Percentiles rank a stretch among this genome's conserved stretches.
These are phyloP conservation scores for Willowsia nigromaculata DNA, from an alignment of 2,888 invertebrate genomes.

Conservation along the genomic window DNA sequence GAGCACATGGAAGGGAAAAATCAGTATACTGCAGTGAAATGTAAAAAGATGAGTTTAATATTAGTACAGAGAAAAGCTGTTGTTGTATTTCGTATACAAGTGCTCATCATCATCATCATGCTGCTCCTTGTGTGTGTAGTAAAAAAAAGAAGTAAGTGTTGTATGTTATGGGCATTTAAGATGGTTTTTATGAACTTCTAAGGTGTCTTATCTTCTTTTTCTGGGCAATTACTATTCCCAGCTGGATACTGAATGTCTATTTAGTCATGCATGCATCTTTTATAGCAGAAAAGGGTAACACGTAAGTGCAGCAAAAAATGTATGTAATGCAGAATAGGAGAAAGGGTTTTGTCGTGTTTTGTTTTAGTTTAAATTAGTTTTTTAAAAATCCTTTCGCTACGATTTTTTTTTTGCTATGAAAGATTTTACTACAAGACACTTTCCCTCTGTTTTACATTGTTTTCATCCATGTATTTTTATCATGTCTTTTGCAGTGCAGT, in stretches of 20 bases:
- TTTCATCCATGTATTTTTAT: too few relatives aligned
- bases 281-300: neutral
- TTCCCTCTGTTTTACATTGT: too few relatives aligned
- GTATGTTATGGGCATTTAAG: slow-evolving; percentile 61
- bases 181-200: slow-evolving; percentile 75
- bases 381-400: neutral
- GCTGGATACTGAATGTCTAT: slow-evolving; percentile 67
- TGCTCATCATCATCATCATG: neutral
- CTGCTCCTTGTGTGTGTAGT: neutral
- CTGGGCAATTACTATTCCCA: slow-evolving; percentile 73
- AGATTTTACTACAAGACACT: too few relatives aligned
- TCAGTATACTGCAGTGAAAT: neutral
- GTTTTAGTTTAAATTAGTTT: neutral
- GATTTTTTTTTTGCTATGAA: neutral
- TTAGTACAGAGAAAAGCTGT: too few relatives aligned
- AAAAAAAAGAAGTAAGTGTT: slow-evolving; percentile 50
- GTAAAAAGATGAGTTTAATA: neutral
- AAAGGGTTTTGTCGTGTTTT: neutral
- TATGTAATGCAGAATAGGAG: neutral
- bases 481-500: too few relatives aligned
- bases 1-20: slow-evolving; percentile 21
- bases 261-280: slow-evolving; percentile 66
- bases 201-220: slow-evolving; percentile 76
- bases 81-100: neutral
- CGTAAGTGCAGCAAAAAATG: neutral